A percentile compares a stretch with the other conserved stretches of the same genome.
Conservation (phyloP, 2,113 vertebrate genomes). For the Leptosomus discolor region DNA sequence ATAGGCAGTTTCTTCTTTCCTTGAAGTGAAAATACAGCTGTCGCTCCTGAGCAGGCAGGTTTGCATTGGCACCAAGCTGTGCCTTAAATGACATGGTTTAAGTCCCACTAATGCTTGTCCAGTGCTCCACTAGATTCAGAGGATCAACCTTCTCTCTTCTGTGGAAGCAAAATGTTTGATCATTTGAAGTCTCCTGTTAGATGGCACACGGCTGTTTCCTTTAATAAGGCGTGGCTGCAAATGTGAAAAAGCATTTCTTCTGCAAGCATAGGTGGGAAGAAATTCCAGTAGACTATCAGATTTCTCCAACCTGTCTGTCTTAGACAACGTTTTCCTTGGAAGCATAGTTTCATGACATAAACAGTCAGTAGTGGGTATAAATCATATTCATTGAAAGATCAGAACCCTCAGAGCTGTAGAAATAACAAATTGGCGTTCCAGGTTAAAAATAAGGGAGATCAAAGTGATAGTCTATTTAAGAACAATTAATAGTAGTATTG, state of each 20-base stretch:
- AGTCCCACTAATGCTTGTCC: conserved; percentile 1
- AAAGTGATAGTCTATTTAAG: not conserved
- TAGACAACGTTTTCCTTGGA: not conserved
- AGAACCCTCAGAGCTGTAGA: not conserved
- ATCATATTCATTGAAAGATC: not conserved
- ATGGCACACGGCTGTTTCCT: conserved; percentile 27
- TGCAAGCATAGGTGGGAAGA: not conserved
- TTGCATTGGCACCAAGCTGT: conserved; percentile 18
- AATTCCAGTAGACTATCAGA: not conserved
- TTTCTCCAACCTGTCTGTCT: not conserved
- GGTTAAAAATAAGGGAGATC: not conserved
- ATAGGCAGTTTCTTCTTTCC: conserved; percentile 26
- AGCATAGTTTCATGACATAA: not conserved
- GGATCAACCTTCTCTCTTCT: not conserved
- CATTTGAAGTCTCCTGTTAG: not conserved
- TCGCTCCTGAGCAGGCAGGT: conserved; percentile 36
- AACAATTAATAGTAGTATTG: not conserved
- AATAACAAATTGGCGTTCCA: not conserved
- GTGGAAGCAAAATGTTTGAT: conserved; percentile 21
- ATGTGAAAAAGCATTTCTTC: not conserved
- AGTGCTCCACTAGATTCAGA: not conserved
- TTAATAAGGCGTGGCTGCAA: not conserved
- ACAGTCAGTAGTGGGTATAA: not conserved
- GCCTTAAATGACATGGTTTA: not conserved
- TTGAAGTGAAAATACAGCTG: conserved; percentile 29